These are phyloP conservation scores for Dunckerocampus dactyliophorus DNA, from an alignment of 2,113 vertebrate genomes.

Conservation along the genomic window DNA sequence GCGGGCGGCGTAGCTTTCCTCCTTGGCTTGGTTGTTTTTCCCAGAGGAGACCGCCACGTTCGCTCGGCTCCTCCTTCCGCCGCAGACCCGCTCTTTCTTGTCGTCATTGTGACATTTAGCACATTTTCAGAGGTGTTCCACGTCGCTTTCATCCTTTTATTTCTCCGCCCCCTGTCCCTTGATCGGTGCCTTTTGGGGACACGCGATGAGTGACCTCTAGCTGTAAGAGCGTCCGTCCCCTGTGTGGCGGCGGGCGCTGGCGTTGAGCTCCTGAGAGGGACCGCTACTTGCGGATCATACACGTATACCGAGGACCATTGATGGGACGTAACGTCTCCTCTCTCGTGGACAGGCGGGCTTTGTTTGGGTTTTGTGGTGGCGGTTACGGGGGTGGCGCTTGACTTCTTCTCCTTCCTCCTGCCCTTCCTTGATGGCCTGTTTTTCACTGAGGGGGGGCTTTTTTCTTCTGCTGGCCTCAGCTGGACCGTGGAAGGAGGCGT, in stretches of 20 bases:
- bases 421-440: slow-evolving; percentile 24
- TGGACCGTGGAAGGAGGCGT: too few species aligned
- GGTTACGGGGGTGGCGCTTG: slow-evolving; percentile 7
- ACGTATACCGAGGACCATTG: too few species aligned
- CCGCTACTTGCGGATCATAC: too few species aligned
- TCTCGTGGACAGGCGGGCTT: slow-evolving; percentile 31
- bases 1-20: slow-evolving; percentile 16
- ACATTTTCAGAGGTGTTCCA: slow-evolving; percentile 16
- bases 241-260: neutral
- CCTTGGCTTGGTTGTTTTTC: slow-evolving; percentile 25
- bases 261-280: neutral
- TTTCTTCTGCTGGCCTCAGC: slow-evolving; percentile 22
- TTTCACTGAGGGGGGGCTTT: neutral
- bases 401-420: slow-evolving; percentile 30
- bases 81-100: neutral
- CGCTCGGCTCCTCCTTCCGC: slow-evolving; percentile 7
- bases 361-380: neutral
- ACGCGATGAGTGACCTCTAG: slow-evolving; percentile 13
- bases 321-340: slow-evolving; percentile 8
- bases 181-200: slow-evolving; percentile 38
- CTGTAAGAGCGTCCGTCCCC: slow-evolving; percentile 1
- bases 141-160: slow-evolving; percentile 47
- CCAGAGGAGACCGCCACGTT: slow-evolving; percentile 30
- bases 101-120: neutral
- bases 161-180: slow-evolving; percentile 37